Conservation (phyloP, 2,113 vertebrate genomes). For the Rallus limicola region DNA sequence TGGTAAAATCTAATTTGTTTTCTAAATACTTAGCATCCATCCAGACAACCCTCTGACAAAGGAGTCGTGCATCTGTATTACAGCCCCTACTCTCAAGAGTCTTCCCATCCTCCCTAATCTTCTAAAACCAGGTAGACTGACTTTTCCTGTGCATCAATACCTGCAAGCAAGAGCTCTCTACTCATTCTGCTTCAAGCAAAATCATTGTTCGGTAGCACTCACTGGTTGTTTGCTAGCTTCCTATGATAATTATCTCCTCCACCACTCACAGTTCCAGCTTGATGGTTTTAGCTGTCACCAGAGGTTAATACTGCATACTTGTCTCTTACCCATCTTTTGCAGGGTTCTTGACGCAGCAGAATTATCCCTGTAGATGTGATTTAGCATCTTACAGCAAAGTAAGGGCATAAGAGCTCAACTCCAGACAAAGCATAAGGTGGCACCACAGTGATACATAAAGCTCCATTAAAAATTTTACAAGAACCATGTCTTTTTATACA, state of each 20-base stretch:
- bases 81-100: neutral
- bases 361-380: neutral
- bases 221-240: neutral
- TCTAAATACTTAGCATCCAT: neutral
- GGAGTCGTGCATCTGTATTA: neutral
- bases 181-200: neutral
- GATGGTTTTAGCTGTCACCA: neutral
- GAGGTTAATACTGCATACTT: neutral
- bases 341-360: neutral
- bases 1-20: neutral
- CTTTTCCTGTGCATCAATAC: neutral
- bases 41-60: neutral
- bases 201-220: neutral
- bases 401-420: neutral
- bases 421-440: neutral
- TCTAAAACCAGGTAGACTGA: neutral
- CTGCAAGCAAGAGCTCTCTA: neutral
- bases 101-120: neutral
- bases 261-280: neutral
- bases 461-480: neutral
- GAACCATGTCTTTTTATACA: neutral
- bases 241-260: neutral
- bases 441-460: fast-evolving
- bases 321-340: neutral
- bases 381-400: neutral